Percentiles rank a stretch among this genome's conserved stretches.
Evolutionary conservation across 1,140 invertebrate species (phyloP).

Genomic region (Bathynomus jamesi): DNA sequence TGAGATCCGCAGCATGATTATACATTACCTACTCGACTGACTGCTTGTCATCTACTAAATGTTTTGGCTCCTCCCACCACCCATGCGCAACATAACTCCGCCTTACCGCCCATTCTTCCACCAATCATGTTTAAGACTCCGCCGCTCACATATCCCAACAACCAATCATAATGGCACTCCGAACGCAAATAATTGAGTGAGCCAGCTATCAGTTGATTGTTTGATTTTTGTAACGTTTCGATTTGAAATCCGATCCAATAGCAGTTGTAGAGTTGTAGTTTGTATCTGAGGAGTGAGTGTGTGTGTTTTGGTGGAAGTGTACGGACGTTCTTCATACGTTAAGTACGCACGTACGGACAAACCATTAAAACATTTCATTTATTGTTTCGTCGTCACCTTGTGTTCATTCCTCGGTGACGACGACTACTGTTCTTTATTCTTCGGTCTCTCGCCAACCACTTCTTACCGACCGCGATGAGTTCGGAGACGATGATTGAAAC

Average conservation of each 20-base stretch:
- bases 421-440: not conserved
- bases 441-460: not conserved
- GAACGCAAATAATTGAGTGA: conserved; percentile 39
- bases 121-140: not conserved
- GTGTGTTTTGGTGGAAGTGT: conserved; percentile 37
- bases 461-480: conserved; percentile 27
- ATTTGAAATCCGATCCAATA: conserved; percentile 39
- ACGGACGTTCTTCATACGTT: conserved; percentile 24
- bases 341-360: not conserved
- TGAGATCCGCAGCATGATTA: not conserved
- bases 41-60: not conserved
- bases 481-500: conserved; percentile 35
- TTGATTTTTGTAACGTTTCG: conserved; percentile 39
- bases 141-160: conserved; percentile 23
- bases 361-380: not conserved
- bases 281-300: conserved; percentile 38
- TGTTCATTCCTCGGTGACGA: not conserved
- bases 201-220: conserved; percentile 39
- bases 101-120: not conserved
- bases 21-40: not conserved
- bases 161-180: conserved; percentile 39
- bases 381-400: not conserved
- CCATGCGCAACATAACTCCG: not conserved
- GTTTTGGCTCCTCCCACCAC: not conserved
- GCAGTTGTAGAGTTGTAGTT: conserved; percentile 39